A percentile compares a stretch with the other conserved stretches of the same genome.
These are phyloP conservation scores for Diloba caeruleocephala DNA, from an alignment of 2,888 invertebrate genomes.

Conservation along the genomic window DNA sequence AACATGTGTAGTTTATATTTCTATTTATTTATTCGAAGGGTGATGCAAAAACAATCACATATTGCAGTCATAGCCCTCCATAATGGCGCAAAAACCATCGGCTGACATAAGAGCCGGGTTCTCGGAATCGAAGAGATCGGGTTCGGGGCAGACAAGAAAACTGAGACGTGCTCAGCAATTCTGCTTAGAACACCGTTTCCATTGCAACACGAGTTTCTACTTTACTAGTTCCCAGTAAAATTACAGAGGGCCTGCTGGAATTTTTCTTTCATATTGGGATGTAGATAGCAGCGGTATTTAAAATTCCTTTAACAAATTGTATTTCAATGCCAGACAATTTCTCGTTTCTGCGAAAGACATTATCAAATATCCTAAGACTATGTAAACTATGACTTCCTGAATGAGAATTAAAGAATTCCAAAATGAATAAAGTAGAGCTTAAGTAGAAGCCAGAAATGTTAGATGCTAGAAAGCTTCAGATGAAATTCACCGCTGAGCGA, in stretches of 20 bases:
- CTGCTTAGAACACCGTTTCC: slow-evolving; percentile 56
- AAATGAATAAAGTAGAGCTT: slow-evolving; percentile 26
- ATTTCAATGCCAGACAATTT: slow-evolving; percentile 8
- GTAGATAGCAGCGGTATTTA: neutral
- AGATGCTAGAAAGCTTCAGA: slow-evolving; percentile 4
- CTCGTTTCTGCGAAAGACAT: slow-evolving; percentile 31
- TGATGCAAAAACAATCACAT: slow-evolving; percentile 31
- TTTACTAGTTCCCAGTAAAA: neutral
- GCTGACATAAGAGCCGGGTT: slow-evolving; percentile 56
- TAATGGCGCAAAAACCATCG: slow-evolving; percentile 47
- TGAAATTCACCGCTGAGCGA: slow-evolving; percentile 17
- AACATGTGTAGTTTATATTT: slow-evolving; percentile 1
- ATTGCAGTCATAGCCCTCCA: slow-evolving; percentile 12
- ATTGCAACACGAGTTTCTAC: slow-evolving; percentile 28
- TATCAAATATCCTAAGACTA: too few relatives aligned
- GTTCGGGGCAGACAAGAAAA: slow-evolving; percentile 67
- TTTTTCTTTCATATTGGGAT: neutral
- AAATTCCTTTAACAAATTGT: slow-evolving; percentile 4
- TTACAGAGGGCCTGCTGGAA: neutral
- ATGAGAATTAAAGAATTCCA: slow-evolving; percentile 15
- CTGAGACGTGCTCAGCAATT: slow-evolving; percentile 66
- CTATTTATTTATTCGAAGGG: slow-evolving; percentile 7
- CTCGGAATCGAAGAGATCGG: slow-evolving; percentile 61
- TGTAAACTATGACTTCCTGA: slow-evolving; percentile 16
- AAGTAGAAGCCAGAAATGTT: slow-evolving; percentile 24